Evolutionary conservation across 1,140 invertebrate genomes (phyloP), one percentile per base, ranked within the genome.

Genomic region (Sycophila sp.): DNA sequence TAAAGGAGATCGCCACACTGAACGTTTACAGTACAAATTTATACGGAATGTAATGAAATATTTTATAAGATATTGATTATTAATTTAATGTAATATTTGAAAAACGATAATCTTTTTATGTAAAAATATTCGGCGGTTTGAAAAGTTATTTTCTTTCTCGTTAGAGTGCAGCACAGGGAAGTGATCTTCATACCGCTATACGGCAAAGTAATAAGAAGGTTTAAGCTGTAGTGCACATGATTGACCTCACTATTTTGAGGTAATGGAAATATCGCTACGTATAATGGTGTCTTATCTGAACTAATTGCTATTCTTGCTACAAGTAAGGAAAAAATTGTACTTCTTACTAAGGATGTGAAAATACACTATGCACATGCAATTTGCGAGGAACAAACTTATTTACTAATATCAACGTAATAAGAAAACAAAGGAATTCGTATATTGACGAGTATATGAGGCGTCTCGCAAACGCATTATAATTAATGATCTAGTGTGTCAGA

Each of bases 241-340:
- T 30, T 6, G n/a, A 24, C 36, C 40, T 67, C 60, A 73, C 30
- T 68, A 73, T 73, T 71, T 67, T 22, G 58, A 70, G 67, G 36
- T 62, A 71, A 73, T 65, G 73, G 69, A 75, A 74, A 77, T 80
- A 77, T 78, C 76, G 74, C 74, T 84, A 83, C 79, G 79, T 82
- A 81, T 80, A 81, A 81, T 76, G 79, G 79, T 83, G 81, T 83
- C 80, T 82, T 83, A 81, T 79, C 74, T 76, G 73, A 80, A 78
- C 71, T 81, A 79, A 82, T 77, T 63, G 73, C 76, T 81, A 82
- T 78, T 80, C 77, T 80, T 80, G 78, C 76, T 80, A 66, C 19
- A 56, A 78, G 79, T 74, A 36, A 73, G 30, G 73, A 78, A 82
- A 78, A 76, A 73, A 78, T 60, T 78, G 58, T 78, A 79, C 76